phyloP scores from a whole-genome alignment of 2,113 vertebrate genomes.

The Xyrauchen texanus region DNA sequence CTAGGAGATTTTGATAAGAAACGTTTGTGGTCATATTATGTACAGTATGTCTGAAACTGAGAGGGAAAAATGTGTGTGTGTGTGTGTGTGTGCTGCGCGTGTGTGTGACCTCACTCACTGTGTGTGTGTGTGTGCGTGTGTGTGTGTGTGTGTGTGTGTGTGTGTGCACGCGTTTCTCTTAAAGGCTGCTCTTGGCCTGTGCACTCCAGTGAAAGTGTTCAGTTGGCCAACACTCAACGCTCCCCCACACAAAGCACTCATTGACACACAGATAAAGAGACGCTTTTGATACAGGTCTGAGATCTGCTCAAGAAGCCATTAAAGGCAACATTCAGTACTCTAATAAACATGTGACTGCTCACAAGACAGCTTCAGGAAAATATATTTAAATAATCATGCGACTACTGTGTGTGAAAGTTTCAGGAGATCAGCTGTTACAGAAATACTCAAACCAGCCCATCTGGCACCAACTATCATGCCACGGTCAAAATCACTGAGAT shows the following conservation, averaged over 20 bases:
- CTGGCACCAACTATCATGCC: no score
- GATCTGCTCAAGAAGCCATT: background rate
- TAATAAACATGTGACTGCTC: background rate
- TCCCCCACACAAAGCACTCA: background rate
- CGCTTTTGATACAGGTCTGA: background rate
- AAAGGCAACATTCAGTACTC: background rate
- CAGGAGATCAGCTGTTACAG: no score
- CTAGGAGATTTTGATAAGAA: no score
- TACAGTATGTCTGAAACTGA: no score
- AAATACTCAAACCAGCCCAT: no score
- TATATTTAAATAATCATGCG: no score
- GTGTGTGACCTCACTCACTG: background rate
- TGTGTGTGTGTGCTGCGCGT: no score
- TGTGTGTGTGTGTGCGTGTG: background rate
- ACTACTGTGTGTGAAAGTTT: no score
- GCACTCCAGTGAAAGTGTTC: conserved; percentile 26
- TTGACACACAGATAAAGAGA: background rate
- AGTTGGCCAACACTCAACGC: conserved; percentile 12
- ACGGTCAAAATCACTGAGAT: no score
- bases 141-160: background rate
- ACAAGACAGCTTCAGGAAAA: no score
- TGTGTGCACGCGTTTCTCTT: conserved; percentile 12
- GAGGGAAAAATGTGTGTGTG: no score
- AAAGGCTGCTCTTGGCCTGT: conserved; percentile 41
- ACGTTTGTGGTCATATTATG: no score